These are phyloP conservation scores for Timandra comae DNA, from an alignment of 2,888 invertebrate species.

Conservation along the genomic window DNA sequence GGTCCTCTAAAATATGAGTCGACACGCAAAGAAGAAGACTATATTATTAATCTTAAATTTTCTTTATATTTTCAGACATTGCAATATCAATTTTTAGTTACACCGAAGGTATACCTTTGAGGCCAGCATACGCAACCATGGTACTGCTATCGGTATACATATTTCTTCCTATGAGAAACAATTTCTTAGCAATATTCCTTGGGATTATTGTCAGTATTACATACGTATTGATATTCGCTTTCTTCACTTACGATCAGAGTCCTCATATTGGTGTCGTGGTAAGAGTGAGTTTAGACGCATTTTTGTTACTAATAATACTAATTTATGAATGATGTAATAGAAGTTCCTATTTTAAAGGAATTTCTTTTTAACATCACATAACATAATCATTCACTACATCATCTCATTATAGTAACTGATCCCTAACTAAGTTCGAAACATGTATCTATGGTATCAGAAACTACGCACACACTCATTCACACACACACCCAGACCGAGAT, in stretches of 20 bases:
- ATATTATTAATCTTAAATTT: no score
- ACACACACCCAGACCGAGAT: no score
- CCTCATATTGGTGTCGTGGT: conserved; percentile 51
- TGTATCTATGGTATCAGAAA: no score
- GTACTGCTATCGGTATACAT: conserved; percentile 88
- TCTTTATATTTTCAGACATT: conserved; percentile 71
- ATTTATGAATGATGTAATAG: no score
- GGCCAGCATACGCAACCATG: conserved; percentile 84
- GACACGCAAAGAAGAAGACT: no score
- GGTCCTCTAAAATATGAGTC: no score
- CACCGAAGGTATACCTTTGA: conserved; percentile 65
- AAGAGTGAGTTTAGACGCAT: conserved; percentile 27
- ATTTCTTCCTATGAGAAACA: conserved; percentile 87
- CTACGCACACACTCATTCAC: no score
- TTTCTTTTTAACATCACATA: no score
- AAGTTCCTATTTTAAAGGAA: no score
- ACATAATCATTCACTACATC: no score
- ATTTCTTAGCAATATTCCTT: conserved; percentile 81
- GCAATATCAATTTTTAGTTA: conserved; percentile 80
- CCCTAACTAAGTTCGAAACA: no score
- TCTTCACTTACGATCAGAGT: conserved; percentile 51
- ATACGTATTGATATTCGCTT: conserved; percentile 74
- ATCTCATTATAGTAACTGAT: no score
- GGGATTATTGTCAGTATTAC: conserved; percentile 81
- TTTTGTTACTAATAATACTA: conserved; percentile 2